Evolutionary conservation across 2,888 invertebrate species (phyloP).

Genomic region (Phyto melanocephala): DNA sequence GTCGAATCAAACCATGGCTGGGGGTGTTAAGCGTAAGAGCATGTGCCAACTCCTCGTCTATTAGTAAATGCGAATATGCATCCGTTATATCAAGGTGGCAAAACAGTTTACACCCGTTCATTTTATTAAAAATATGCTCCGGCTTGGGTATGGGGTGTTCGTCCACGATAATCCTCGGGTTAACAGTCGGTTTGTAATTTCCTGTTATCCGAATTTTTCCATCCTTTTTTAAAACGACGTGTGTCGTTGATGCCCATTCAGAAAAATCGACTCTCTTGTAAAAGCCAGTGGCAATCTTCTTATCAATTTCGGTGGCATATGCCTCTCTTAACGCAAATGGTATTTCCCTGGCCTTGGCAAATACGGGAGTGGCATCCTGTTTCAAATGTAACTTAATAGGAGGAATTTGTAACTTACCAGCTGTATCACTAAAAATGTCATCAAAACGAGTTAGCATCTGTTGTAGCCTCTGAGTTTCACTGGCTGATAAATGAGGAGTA

Average conservation of each 20-base stretch:
- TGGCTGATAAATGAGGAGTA: background rate
- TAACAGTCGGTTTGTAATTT: constrained; percentile 37
- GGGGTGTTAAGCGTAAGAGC: too few species aligned
- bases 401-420: background rate
- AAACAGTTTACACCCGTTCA: constrained; percentile 16
- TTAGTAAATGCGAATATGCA: constrained; percentile 18
- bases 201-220: constrained; percentile 12
- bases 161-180: constrained; percentile 23
- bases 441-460: background rate
- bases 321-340: background rate
- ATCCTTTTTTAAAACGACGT: constrained; percentile 11
- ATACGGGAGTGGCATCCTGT: background rate
- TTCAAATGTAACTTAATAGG: constrained; percentile 16
- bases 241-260: constrained; percentile 17
- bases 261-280: constrained; percentile 22
- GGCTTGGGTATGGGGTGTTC: constrained; percentile 34
- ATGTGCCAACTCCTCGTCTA: too few species aligned
- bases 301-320: background rate
- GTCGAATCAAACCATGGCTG: constrained; percentile 30
- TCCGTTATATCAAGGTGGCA: constrained; percentile 22
- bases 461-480: background rate
- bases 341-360: constrained; percentile 5
- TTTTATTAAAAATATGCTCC: constrained; percentile 31
- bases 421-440: background rate
- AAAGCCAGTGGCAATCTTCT: constrained; percentile 22